phyloP scores from a whole-genome alignment of 2,797 vertebrate species.

The Cyprinella venusta region DNA sequence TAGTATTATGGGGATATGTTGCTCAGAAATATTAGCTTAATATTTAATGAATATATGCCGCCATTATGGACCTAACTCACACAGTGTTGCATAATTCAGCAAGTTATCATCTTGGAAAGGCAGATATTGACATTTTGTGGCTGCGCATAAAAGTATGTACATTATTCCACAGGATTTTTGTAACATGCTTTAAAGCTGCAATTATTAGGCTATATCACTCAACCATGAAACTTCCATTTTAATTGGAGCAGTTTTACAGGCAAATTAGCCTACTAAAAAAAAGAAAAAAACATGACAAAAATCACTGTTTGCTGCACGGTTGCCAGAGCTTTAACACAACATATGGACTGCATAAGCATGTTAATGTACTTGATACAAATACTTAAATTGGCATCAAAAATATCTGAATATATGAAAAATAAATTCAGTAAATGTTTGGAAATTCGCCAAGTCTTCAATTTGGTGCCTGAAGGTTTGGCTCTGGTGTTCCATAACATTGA shows the following conservation, averaged over 20 bases:
- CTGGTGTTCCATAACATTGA: background rate
- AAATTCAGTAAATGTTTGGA: background rate
- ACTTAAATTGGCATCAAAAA: background rate
- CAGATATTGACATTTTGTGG: background rate
- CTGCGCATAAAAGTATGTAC: background rate
- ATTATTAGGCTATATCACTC: background rate
- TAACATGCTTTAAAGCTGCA: background rate
- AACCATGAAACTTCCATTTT: background rate
- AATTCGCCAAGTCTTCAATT: background rate
- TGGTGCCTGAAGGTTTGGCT: background rate
- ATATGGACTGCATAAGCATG: background rate
- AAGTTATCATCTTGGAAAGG: background rate
- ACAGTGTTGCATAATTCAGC: background rate
- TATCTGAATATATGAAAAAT: background rate
- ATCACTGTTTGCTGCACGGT: background rate
- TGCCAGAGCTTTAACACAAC: conserved; percentile 12
- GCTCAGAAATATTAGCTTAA: background rate
- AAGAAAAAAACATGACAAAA: background rate
- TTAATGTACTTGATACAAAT: background rate
- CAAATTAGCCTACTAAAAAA: background rate
- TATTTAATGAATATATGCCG: background rate
- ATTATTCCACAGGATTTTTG: background rate
- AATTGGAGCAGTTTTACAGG: background rate
- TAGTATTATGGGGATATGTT: conserved; percentile 1
- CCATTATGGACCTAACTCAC: background rate